These are phyloP conservation scores for Trochalopteron elliotii DNA, from an alignment of 2,113 vertebrate genomes.

Conservation along the genomic window DNA sequence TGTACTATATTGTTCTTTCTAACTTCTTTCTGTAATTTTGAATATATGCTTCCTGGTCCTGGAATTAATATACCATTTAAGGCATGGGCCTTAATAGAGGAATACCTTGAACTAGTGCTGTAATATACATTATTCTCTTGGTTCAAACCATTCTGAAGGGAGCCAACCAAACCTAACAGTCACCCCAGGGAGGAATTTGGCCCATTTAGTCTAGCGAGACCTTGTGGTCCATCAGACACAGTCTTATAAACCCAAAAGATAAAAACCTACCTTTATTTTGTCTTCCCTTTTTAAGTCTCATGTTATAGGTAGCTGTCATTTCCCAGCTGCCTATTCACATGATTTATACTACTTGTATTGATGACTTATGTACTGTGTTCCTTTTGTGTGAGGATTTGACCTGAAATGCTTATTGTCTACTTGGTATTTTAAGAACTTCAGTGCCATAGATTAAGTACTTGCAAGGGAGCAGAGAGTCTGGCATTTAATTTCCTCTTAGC, in stretches of 20 bases:
- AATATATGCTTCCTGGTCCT: not conserved
- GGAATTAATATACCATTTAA: not conserved
- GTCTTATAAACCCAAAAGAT: constrained; percentile 20
- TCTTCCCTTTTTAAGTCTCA: not conserved
- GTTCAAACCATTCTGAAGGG: not conserved
- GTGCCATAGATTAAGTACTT: not conserved
- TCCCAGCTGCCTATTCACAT: not conserved
- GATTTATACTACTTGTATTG: constrained; percentile 4
- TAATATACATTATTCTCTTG: not conserved
- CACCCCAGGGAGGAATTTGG: not conserved
- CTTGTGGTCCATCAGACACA: not conserved
- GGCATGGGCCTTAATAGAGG: not conserved
- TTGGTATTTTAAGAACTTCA: not conserved
- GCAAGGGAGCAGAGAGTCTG: not conserved
- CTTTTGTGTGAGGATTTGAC: not conserved
- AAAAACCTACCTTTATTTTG: constrained; percentile 37
- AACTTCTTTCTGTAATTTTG: not conserved
- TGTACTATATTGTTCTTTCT: not conserved
- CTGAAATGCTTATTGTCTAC: not conserved
- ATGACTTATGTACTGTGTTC: constrained; percentile 2
- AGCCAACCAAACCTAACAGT: not conserved
- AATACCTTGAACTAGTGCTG: not conserved
- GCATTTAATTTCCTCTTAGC: not conserved
- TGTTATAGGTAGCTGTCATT: not conserved
- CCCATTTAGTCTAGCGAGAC: not conserved